Percentiles rank a stretch among this genome's conserved stretches.
phyloP scores from a whole-genome alignment of 2,888 invertebrate species.

The Leptinotarsa rubiginosa region DNA sequence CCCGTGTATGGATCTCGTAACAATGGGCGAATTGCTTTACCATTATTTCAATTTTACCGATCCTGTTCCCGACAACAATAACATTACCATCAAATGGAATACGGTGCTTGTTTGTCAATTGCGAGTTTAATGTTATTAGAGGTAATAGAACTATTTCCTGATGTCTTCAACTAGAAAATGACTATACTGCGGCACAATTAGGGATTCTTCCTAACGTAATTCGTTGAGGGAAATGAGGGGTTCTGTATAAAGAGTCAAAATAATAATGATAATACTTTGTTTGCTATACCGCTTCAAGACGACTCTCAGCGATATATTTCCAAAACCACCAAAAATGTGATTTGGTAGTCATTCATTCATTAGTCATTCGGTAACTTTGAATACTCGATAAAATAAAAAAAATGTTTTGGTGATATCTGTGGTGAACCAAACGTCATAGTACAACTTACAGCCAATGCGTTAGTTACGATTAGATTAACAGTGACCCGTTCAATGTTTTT shows the following conservation, averaged over 20 bases:
- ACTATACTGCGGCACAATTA: neutral
- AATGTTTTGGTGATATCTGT: too few relatives aligned
- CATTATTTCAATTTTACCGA: constrained; percentile 18
- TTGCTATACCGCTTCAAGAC: too few relatives aligned
- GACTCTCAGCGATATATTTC: too few relatives aligned
- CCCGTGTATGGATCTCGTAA: constrained; percentile 8
- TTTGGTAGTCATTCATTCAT: too few relatives aligned
- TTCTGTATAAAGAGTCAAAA: neutral
- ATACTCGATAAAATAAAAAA: too few relatives aligned
- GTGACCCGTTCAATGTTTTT: too few relatives aligned
- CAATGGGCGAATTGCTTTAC: constrained; percentile 20
- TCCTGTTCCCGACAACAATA: constrained; percentile 19
- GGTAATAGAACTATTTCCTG: constrained; percentile 17
- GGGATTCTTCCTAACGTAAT: neutral
- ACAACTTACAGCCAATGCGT: too few relatives aligned
- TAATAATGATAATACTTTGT: too few relatives aligned
- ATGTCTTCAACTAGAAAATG: constrained; percentile 15
- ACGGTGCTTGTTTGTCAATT: constrained; percentile 25
- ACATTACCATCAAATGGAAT: constrained; percentile 23
- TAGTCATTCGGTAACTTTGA: too few relatives aligned
- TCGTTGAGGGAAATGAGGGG: neutral
- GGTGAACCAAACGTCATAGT: too few relatives aligned
- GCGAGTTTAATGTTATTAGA: constrained; percentile 6
- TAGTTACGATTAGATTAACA: too few relatives aligned
- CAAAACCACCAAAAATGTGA: too few relatives aligned